These are phyloP conservation scores for Mus pahari DNA, from an alignment of 2,113 vertebrate species.

Conservation along the genomic window DNA sequence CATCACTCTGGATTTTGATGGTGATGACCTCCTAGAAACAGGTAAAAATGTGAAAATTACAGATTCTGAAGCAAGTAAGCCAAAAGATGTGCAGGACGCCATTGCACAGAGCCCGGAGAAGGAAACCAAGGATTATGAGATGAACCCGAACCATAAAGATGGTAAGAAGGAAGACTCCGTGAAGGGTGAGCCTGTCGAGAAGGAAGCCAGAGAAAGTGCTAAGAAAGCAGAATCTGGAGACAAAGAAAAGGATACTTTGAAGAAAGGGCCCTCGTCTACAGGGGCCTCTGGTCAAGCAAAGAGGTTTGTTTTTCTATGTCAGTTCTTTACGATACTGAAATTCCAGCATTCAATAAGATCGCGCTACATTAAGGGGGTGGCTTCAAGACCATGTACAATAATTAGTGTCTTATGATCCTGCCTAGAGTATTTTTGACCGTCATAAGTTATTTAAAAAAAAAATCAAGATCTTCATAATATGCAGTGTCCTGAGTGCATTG, in stretches of 20 bases:
- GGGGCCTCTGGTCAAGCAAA: slow-evolving; percentile 99
- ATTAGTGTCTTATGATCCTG: slow-evolving; percentile 96
- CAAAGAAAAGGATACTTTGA: slow-evolving; percentile 99
- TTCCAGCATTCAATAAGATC: slow-evolving; percentile 98
- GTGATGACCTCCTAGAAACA: slow-evolving; percentile 99
- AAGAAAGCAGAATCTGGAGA: slow-evolving; percentile 99
- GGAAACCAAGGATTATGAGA: slow-evolving; percentile 94
- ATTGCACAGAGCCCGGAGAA: slow-evolving; percentile 94
- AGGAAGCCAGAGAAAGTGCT: slow-evolving; percentile 95
- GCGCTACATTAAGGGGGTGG: slow-evolving; percentile 98
- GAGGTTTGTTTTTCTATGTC: slow-evolving; percentile 99
- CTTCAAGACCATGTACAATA: slow-evolving; percentile 94
- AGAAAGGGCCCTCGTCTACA: slow-evolving; percentile 99
- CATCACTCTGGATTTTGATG: slow-evolving; percentile 99
- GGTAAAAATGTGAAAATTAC: slow-evolving; percentile 99
- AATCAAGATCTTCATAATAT: slow-evolving; percentile 90
- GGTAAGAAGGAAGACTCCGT: slow-evolving; percentile 97
- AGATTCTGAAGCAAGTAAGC: slow-evolving; percentile 98
- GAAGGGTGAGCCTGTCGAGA: slow-evolving; percentile 95
- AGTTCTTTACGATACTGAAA: slow-evolving; percentile 99
- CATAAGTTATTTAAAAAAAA: slow-evolving; percentile 90
- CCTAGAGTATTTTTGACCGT: slow-evolving; percentile 93
- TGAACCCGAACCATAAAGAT: slow-evolving; percentile 95
- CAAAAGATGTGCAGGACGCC: slow-evolving; percentile 93
- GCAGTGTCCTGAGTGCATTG: slow-evolving; percentile 91